phyloP scores from a whole-genome alignment of 2,888 invertebrate species.

The Morpho achilles region DNA sequence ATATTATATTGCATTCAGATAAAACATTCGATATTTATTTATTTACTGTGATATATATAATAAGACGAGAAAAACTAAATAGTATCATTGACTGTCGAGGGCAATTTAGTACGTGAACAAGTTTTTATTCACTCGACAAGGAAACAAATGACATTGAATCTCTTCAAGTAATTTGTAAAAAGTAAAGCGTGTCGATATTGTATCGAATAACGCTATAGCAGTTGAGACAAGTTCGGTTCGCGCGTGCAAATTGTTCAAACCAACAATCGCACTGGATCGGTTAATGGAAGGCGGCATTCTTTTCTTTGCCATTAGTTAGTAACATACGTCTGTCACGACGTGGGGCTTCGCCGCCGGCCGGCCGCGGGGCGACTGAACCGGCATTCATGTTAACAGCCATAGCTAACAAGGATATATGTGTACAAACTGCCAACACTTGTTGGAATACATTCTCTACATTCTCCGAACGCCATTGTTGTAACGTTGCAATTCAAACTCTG shows the following conservation, averaged over 20 bases:
- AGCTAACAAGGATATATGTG: slow-evolving; percentile 30
- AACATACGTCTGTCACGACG: slow-evolving; percentile 72
- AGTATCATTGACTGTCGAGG: slow-evolving; percentile 7
- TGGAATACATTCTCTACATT: slow-evolving; percentile 21
- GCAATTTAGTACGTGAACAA: slow-evolving; percentile 12
- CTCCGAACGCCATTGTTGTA: slow-evolving; percentile 11
- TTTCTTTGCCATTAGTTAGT: slow-evolving; percentile 63
- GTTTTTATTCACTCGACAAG: slow-evolving; percentile 23
- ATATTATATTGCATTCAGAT: too few species aligned
- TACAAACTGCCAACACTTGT: slow-evolving; percentile 25
- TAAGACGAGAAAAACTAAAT: slow-evolving; percentile 1
- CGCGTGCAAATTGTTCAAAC: slow-evolving; percentile 64
- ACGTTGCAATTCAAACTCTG: slow-evolving; percentile 16
- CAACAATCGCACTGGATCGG: slow-evolving; percentile 51
- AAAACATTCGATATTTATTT: background rate
- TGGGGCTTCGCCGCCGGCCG: slow-evolving; percentile 42
- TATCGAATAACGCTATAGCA: slow-evolving; percentile 51
- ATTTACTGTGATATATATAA: background rate
- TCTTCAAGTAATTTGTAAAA: slow-evolving; percentile 18
- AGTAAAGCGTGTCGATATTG: slow-evolving; percentile 17
- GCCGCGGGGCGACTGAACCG: slow-evolving; percentile 28
- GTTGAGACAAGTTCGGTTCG: slow-evolving; percentile 54
- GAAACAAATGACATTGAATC: slow-evolving; percentile 31
- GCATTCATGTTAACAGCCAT: slow-evolving; percentile 34
- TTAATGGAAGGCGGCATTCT: slow-evolving; percentile 61